Evolutionary conservation across 2,888 invertebrate genomes (phyloP).

Genomic region (Tiliacea citrago): DNA sequence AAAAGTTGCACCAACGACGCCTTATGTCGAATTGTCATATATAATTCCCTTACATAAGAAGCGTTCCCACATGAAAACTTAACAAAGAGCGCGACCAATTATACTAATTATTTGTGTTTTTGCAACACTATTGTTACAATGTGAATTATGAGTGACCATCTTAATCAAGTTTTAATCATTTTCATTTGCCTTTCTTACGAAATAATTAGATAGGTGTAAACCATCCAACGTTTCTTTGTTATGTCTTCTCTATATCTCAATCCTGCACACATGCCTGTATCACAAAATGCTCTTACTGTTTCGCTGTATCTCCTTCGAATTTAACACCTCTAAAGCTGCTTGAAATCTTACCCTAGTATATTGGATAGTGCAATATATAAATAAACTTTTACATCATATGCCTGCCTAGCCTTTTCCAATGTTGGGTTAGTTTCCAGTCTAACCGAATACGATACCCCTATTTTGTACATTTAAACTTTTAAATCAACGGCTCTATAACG

Average conservation of each 20-base stretch:
- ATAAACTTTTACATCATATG: no score
- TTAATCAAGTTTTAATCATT: slow-evolving; percentile 15
- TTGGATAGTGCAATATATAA: background rate
- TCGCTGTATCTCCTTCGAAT: background rate
- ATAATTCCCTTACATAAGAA: slow-evolving; percentile 49
- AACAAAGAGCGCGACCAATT: slow-evolving; percentile 55
- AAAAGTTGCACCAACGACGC: slow-evolving; percentile 36
- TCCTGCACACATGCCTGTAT: background rate
- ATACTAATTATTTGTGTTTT: slow-evolving; percentile 48
- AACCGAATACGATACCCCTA: no score
- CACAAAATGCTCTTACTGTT: background rate
- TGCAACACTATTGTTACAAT: slow-evolving; percentile 52
- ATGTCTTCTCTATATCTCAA: slow-evolving; percentile 1
- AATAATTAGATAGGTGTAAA: background rate
- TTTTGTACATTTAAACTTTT: no score
- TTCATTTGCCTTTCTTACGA: slow-evolving; percentile 14
- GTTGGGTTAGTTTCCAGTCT: no score
- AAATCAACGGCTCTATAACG: background rate
- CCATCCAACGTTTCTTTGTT: background rate
- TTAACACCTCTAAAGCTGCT: background rate
- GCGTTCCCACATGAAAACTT: slow-evolving; percentile 56
- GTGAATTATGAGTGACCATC: slow-evolving; percentile 48
- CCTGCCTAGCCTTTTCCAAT: no score
- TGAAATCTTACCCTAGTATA: background rate
- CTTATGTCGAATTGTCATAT: slow-evolving; percentile 40